Evolutionary conservation across 2,113 vertebrate genomes (phyloP).

Genomic region (Proterorhinus semilunaris): DNA sequence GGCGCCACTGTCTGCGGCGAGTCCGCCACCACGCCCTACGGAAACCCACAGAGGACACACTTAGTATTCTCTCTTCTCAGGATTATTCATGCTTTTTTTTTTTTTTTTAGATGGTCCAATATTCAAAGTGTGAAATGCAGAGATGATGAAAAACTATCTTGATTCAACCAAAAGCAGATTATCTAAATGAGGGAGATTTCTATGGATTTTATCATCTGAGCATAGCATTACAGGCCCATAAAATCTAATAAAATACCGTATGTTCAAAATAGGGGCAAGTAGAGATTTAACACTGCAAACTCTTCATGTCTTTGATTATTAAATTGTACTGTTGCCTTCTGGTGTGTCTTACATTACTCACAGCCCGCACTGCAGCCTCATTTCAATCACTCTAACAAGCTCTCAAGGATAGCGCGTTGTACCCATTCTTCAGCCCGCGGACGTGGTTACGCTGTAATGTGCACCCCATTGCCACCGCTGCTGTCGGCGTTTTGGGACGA

Average conservation of each 20-base stretch:
- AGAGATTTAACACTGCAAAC: no score
- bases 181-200: no score
- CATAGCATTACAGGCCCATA: no score
- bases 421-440: slow-evolving; percentile 66
- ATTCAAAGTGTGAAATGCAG: no score
- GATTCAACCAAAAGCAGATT: no score
- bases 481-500: slow-evolving; percentile 23
- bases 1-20: slow-evolving; percentile 93
- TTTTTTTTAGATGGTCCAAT: no score
- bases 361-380: slow-evolving; percentile 34
- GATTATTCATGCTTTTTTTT: no score
- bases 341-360: slow-evolving; percentile 37
- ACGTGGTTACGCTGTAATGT: slow-evolving; percentile 44
- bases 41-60: slow-evolving; percentile 40
- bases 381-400: slow-evolving; percentile 76
- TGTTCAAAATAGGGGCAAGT: no score
- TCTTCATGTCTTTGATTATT: not conserved
- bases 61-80: slow-evolving; percentile 2
- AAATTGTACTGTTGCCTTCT: slow-evolving; percentile 46
- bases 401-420: slow-evolving; percentile 61
- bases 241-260: no score
- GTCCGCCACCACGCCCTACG: slow-evolving; percentile 93
- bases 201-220: no score
- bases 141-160: no score
- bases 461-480: slow-evolving; percentile 36